These are phyloP conservation scores for Syncerus caffer DNA, from an alignment of 2,797 vertebrate species.

Conservation along the genomic window DNA sequence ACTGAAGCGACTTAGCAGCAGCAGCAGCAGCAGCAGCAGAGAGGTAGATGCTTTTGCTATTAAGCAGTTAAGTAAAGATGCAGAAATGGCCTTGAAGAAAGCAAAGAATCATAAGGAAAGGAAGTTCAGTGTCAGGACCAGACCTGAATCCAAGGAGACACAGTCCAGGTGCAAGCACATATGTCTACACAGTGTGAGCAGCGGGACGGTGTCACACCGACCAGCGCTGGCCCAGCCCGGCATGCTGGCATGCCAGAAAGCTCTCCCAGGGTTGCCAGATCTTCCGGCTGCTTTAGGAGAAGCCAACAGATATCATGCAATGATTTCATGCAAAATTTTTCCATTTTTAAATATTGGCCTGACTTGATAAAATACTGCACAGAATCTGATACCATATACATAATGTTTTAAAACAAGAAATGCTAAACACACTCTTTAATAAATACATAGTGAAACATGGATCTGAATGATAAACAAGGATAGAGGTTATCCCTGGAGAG, in stretches of 20 bases:
- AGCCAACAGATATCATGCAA: constrained; percentile 31
- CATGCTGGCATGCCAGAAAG: not conserved
- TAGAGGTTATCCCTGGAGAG: not conserved
- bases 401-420: constrained; percentile 41
- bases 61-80: not conserved
- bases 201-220: not conserved
- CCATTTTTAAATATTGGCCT: constrained; percentile 44
- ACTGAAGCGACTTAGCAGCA: too few relatives aligned
- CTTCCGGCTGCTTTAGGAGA: constrained; percentile 28
- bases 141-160: not conserved
- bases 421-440: constrained; percentile 8
- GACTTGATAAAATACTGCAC: not conserved
- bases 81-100: constrained; percentile 32
- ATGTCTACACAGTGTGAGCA: constrained; percentile 62
- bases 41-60: not conserved
- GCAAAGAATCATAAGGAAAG: not conserved
- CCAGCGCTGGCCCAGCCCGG: not conserved
- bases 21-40: too few relatives aligned
- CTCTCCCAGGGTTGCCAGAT: constrained; percentile 32
- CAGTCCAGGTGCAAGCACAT: constrained; percentile 50
- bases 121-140: not conserved
- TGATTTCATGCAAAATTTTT: constrained; percentile 24
- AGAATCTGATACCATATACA: not conserved
- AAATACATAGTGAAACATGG: not conserved
- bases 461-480: not conserved